Percentiles rank a stretch among this genome's conserved stretches.
Evolutionary conservation across 2,888 invertebrate genomes (phyloP).

Genomic region (Tetragonisca angustula): DNA sequence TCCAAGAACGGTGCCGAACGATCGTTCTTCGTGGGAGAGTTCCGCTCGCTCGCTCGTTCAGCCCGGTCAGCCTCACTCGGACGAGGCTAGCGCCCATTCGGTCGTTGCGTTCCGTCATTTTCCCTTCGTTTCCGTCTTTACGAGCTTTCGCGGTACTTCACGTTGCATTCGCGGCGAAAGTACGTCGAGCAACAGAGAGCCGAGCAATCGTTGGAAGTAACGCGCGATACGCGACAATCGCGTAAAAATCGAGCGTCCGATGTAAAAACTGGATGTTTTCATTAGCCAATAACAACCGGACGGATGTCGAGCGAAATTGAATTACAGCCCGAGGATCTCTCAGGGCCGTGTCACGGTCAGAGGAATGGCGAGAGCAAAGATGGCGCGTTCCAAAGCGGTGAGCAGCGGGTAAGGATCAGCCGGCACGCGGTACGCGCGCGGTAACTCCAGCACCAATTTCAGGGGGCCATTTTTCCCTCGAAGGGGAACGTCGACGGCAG

Average conservation of each 20-base stretch:
- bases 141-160: conserved; percentile 9
- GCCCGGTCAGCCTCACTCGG: conserved; percentile 10
- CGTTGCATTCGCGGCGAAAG: not conserved
- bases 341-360: not conserved
- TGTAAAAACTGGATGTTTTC: conserved; percentile 56
- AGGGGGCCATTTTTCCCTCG: conserved; percentile 78
- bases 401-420: conserved; percentile 3
- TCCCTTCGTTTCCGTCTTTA: conserved; percentile 14
- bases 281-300: conserved; percentile 61
- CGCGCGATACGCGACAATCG: conserved; percentile 32
- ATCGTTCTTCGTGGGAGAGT: conserved; percentile 73
- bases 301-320: conserved; percentile 59
- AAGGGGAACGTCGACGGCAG: conserved; percentile 73
- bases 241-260: conserved; percentile 32
- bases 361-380: conserved; percentile 12
- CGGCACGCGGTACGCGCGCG: conserved; percentile 43
- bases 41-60: conserved; percentile 23
- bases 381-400: conserved; percentile 23
- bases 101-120: conserved; percentile 14
- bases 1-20: conserved; percentile 75
- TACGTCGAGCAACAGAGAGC: not conserved
- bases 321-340: conserved; percentile 50
- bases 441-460: conserved; percentile 72
- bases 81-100: conserved; percentile 5
- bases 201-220: conserved; percentile 2